phyloP scores from a whole-genome alignment of 1,140 invertebrate genomes.

The Gonatopus flavifemur region DNA sequence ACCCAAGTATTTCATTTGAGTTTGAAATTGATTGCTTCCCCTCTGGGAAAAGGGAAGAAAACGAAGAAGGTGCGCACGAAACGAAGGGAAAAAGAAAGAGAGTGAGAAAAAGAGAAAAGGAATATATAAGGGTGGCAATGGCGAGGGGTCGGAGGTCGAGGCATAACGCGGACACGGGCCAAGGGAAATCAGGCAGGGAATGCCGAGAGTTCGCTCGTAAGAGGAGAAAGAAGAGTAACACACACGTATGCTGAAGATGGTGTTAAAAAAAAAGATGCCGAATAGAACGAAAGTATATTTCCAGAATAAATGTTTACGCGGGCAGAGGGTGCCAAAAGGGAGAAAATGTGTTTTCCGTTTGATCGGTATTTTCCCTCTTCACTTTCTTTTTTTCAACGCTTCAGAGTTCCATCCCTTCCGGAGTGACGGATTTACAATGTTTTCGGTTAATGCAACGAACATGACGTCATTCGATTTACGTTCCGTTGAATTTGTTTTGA shows the following conservation, averaged over 20 bases:
- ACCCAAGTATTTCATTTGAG: too few relatives aligned
- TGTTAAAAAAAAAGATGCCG: constrained; percentile 18
- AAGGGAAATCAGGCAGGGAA: not conserved
- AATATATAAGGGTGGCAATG: not conserved
- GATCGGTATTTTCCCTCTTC: constrained; percentile 44
- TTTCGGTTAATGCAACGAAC: too few relatives aligned
- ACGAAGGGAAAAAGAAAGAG: not conserved
- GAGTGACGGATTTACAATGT: too few relatives aligned
- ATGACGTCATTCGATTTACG: too few relatives aligned
- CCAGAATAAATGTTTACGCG: constrained; percentile 43
- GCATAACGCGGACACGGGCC: not conserved
- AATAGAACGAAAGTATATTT: constrained; percentile 40
- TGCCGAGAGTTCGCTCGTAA: too few relatives aligned
- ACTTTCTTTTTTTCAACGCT: too few relatives aligned
- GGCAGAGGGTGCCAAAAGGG: constrained; percentile 34
- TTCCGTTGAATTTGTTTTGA: too few relatives aligned
- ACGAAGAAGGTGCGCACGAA: not conserved
- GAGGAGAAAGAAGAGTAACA: constrained; percentile 8
- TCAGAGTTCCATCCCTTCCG: too few relatives aligned
- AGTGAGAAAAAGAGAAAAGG: not conserved
- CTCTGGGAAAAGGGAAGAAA: too few relatives aligned
- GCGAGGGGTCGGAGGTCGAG: not conserved
- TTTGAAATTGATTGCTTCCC: too few relatives aligned
- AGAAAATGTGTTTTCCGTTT: constrained; percentile 44
- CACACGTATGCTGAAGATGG: too few relatives aligned